phyloP scores from a whole-genome alignment of 2,888 invertebrate species.

The Synergus japonicus region DNA sequence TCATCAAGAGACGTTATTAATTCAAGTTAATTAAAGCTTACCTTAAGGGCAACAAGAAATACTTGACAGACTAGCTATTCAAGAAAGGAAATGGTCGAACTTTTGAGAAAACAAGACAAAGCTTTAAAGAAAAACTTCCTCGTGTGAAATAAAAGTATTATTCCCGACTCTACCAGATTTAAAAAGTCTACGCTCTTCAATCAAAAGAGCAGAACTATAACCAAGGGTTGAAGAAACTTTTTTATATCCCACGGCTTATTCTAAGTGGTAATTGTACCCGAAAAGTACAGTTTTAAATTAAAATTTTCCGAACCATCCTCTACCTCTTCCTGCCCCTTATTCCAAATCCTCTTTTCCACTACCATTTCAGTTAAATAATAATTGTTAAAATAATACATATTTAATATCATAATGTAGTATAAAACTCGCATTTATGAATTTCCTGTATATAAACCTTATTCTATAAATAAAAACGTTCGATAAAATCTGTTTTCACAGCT shows the following conservation, averaged over 20 bases:
- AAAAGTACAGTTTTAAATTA: too few species aligned
- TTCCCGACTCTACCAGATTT: conserved; percentile 17
- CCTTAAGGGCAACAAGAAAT: conserved; percentile 27
- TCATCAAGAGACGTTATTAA: conserved; percentile 34
- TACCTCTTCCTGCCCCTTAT: too few species aligned
- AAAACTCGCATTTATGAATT: too few species aligned
- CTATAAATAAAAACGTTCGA: background rate
- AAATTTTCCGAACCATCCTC: background rate
- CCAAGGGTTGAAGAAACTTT: background rate
- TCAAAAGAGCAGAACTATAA: background rate
- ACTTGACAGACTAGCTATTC: background rate
- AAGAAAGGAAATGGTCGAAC: background rate
- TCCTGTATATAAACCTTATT: background rate
- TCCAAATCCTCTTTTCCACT: too few species aligned
- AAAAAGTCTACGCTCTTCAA: conserved; percentile 1
- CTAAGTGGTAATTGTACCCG: background rate
- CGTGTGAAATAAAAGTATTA: conserved; percentile 33
- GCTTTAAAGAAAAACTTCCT: conserved; percentile 12
- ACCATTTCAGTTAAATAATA: too few species aligned
- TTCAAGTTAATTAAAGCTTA: conserved; percentile 35
- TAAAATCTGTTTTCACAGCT: background rate
- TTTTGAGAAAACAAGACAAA: conserved; percentile 20
- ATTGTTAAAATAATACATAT: too few species aligned
- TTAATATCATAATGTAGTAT: too few species aligned
- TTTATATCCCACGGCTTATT: background rate